phyloP scores from a whole-genome alignment of 2,113 vertebrate genomes.

The Xenus cinereus region DNA sequence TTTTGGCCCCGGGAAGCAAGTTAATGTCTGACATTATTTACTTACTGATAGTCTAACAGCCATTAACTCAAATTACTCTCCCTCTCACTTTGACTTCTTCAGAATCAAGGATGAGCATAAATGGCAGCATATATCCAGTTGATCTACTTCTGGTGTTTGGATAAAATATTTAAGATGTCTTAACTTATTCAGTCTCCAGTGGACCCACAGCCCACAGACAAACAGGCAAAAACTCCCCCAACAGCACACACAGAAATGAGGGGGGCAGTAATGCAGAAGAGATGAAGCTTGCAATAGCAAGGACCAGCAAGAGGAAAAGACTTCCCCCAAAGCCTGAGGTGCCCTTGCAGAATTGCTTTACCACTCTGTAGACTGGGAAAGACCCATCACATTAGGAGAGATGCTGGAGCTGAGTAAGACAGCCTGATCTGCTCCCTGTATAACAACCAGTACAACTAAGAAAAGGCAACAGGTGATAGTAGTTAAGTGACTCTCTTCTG shows the following conservation, averaged over 20 bases:
- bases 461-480: neutral
- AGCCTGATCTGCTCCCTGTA: neutral
- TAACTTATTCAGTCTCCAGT: neutral
- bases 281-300: neutral
- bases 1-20: neutral
- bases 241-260: neutral
- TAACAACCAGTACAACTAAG: neutral
- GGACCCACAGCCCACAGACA: neutral
- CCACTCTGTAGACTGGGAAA: neutral
- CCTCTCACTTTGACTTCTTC: neutral
- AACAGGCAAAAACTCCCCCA: neutral
- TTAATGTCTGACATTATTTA: conserved; percentile 14
- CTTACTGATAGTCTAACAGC: neutral
- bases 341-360: neutral
- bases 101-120: neutral
- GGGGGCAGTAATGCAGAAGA: neutral
- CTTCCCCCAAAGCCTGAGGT: neutral
- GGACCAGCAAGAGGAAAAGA: neutral
- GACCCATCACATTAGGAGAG: neutral
- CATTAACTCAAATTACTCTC: neutral
- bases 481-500: neutral
- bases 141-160: neutral
- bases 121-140: neutral
- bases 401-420: neutral
- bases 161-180: neutral